Percentiles rank a stretch among this genome's conserved stretches.
These are phyloP conservation scores for Hemiscyllium ocellatum DNA, from an alignment of 2,113 vertebrate genomes.

Conservation along the genomic window DNA sequence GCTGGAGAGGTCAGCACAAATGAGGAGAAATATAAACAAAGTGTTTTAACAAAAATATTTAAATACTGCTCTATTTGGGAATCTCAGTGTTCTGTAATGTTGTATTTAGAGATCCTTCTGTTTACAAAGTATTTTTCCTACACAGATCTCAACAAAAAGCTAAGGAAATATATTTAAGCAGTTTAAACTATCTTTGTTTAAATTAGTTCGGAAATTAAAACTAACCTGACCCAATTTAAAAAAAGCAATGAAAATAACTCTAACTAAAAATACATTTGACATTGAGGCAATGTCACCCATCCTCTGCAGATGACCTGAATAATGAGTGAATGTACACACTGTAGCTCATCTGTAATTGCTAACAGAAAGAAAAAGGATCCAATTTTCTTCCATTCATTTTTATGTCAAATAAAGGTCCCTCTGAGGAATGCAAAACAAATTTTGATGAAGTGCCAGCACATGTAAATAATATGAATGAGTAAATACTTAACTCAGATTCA, in stretches of 20 bases:
- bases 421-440: neutral
- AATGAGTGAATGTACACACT: neutral
- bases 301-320: constrained; percentile 8
- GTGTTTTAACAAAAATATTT: neutral
- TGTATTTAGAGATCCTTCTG: neutral
- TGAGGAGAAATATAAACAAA: neutral
- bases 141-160: neutral
- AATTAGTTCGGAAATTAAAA: neutral
- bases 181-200: neutral
- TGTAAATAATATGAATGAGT: neutral
- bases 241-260: neutral
- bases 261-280: neutral
- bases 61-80: neutral
- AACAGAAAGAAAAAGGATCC: neutral
- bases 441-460: neutral
- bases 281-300: neutral
- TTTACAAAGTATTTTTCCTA: neutral
- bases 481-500: neutral
- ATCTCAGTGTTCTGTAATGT: neutral
- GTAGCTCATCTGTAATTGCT: neutral
- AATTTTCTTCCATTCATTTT: neutral
- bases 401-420: neutral
- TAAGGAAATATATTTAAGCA: neutral
- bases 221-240: neutral
- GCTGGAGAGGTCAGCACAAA: neutral